These are phyloP conservation scores for Lutraria lutraria DNA, from an alignment of 2,888 invertebrate species.

Conservation along the genomic window DNA sequence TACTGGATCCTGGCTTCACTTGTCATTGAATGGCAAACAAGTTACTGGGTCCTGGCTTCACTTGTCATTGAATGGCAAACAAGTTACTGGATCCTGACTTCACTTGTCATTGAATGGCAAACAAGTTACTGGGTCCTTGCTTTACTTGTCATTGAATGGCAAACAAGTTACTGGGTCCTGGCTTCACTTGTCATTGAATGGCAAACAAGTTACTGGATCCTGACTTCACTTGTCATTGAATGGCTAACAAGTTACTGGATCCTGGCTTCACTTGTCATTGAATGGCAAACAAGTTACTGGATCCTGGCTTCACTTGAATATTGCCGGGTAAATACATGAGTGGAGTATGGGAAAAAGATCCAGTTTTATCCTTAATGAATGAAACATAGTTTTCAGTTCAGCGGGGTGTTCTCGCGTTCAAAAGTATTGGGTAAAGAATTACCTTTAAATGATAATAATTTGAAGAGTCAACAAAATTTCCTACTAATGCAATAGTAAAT, in stretches of 20 bases:
- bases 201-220: not conserved
- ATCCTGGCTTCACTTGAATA: not conserved
- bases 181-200: not conserved
- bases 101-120: not conserved
- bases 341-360: too few species aligned
- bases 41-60: not conserved
- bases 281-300: not conserved
- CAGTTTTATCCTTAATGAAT: too few species aligned
- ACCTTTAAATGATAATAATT: too few species aligned
- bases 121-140: not conserved
- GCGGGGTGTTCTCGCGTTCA: too few species aligned
- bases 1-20: not conserved
- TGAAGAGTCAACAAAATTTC: too few species aligned
- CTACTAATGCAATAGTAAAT: too few species aligned
- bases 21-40: not conserved
- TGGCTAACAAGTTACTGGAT: not conserved
- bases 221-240: not conserved
- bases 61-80: not conserved
- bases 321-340: too few species aligned
- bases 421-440: too few species aligned
- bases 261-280: not conserved
- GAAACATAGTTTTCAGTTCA: too few species aligned
- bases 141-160: not conserved
- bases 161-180: not conserved
- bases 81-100: not conserved